Percentiles rank a stretch among this genome's conserved stretches.
These are phyloP conservation scores for silkworm (Bombyx mori) DNA, from an alignment of 1,140 invertebrate species.

Conservation along the genomic window ASM3026992v2 NC_085107.1:13492501-13493000, in stretches of 20 bases:
- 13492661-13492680: slow-evolving; percentile 74
- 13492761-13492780: slow-evolving; percentile 4
- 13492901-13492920: slow-evolving; percentile 81
- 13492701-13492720: slow-evolving; percentile 8
- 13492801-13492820: slow-evolving; percentile 95
- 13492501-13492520: slow-evolving; percentile 90
- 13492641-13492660: slow-evolving; percentile 82
- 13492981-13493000: slow-evolving; percentile 85
- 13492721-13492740: no score
- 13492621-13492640: slow-evolving; percentile 98
- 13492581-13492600: slow-evolving; percentile 97
- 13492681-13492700: slow-evolving; percentile 72
- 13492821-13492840: slow-evolving; percentile 88
- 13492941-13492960: slow-evolving; percentile 91
- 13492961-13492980: slow-evolving; percentile 92
- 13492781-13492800: slow-evolving; percentile 86
- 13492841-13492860: slow-evolving; percentile 90
- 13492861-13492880: slow-evolving; percentile 94
- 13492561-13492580: slow-evolving; percentile 93
- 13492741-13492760: no score
- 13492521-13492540: slow-evolving; percentile 95
- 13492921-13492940: slow-evolving; percentile 80
- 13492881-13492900: slow-evolving; percentile 90
- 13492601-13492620: slow-evolving; percentile 97
- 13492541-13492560: slow-evolving; percentile 96